A percentile compares a stretch with the other conserved stretches of the same genome.
These are phyloP conservation scores for Thalassaphorura encarpata DNA, from an alignment of 1,140 invertebrate species.

Conservation along the genomic window DNA sequence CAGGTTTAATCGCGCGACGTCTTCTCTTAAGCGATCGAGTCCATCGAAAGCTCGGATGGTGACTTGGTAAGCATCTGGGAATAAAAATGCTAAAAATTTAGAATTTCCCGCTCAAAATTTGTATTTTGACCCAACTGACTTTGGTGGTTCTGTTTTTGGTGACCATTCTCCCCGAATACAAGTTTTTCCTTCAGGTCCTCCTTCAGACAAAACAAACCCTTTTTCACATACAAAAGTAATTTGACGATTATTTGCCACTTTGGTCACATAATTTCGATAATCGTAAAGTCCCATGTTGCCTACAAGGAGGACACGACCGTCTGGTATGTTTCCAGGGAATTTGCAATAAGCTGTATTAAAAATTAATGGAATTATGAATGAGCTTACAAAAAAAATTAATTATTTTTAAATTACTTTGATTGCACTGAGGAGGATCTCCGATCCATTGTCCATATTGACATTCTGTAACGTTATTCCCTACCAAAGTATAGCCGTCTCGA, in stretches of 20 bases:
- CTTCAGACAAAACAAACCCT: conserved; percentile 34
- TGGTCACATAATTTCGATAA: conserved; percentile 88
- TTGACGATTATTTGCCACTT: conserved; percentile 82
- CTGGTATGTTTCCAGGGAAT: conserved; percentile 79
- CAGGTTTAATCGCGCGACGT: conserved; percentile 16
- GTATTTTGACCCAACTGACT: conserved; percentile 38
- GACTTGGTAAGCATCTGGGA: conserved; percentile 59
- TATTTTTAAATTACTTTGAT: conserved; percentile 54
- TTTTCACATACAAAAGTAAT: conserved; percentile 95
- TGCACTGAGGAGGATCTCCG: conserved; percentile 64
- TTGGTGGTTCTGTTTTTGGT: conserved; percentile 44
- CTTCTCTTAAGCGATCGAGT: conserved; percentile 46
- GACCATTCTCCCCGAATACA: conserved; percentile 74
- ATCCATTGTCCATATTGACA: conserved; percentile 92
- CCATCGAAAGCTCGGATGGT: conserved; percentile 70
- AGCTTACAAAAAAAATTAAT: background rate
- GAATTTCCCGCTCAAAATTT: background rate
- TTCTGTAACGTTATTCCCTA: conserved; percentile 59
- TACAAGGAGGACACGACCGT: conserved; percentile 85
- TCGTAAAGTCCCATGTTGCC: conserved; percentile 97
- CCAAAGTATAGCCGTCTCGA: conserved; percentile 75
- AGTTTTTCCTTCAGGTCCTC: conserved; percentile 84
- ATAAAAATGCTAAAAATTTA: conserved; percentile 1
- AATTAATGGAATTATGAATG: conserved; percentile 1
- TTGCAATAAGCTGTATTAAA: conserved; percentile 71